Evolutionary conservation across 2,888 invertebrate species (phyloP), one percentile per base, ranked within the genome.

Genomic region (Tillus elongatus): DNA sequence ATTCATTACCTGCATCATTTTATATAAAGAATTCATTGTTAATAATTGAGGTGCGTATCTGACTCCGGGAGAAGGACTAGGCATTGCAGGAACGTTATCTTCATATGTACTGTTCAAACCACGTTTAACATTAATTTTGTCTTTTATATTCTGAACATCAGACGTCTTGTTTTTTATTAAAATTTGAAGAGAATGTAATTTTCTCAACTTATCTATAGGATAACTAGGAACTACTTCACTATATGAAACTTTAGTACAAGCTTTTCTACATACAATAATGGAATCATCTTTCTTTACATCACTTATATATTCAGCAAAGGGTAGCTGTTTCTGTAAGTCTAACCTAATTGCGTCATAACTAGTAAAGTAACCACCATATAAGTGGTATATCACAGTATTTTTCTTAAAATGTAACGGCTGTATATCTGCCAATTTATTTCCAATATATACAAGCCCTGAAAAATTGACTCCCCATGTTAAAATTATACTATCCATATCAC

Each of bases 401-500:
- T 73, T 68, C 57, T 73, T 73, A 50, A 86, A 78, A 51, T 77
- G 72, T 37, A 72, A 72, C 2, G 81, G 77, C 28, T 79, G 75
- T 54, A 79, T 75, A 48, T 73, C 73, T 8, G 76, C 68, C 37
- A 80, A 61, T 58, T 79, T 79, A 33, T 77, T 76, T 33, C 83
- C 81, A 29, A 85, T 72, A 52, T 82, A 85, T 35, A 82, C 72
- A 9, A 93, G 70, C 1, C 91, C 91, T 39, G 82, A 82, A 53
- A 93, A 81, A 54, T 87, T 82, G 3, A 93, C 75, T 2, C 83
- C 83, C 88, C 89, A 91, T 2, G 85, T 80, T 51, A 86, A 76
- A 9, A 87, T 66, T 30, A 80, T 69, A 6, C 69, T 66, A 54
- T 84, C 80, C 32, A 69, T 67, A 4, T 59, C 56, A 24, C 53